Conservation (phyloP, 2,797 vertebrate genomes). For the Mustela erminea region DNA sequence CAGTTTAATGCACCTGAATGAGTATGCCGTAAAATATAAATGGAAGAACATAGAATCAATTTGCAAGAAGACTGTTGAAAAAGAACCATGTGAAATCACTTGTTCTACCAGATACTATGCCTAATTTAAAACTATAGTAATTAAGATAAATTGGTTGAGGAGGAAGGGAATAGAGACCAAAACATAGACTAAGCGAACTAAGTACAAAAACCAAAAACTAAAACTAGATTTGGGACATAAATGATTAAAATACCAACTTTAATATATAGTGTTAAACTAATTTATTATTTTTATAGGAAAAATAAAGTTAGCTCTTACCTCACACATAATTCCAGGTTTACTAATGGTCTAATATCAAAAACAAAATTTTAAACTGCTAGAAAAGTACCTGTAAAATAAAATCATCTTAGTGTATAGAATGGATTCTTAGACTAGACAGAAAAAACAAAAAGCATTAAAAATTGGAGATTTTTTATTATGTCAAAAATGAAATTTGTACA, state of each 20-base stretch:
- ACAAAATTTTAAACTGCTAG: background rate
- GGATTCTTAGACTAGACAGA: background rate
- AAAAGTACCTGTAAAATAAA: constrained; percentile 4
- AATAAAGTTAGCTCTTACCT: background rate
- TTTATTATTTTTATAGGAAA: background rate
- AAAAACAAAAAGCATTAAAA: background rate
- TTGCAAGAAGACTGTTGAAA: background rate
- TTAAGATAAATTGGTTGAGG: background rate
- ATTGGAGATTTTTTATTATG: background rate
- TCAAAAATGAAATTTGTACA: background rate
- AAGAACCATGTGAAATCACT: background rate
- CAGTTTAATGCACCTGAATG: background rate
- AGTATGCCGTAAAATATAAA: background rate
- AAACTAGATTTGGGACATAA: background rate
- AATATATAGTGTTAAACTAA: background rate
- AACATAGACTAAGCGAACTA: background rate
- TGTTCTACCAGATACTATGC: background rate
- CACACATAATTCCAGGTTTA: background rate
- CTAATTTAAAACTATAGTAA: background rate
- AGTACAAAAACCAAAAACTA: background rate
- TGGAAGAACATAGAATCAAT: background rate
- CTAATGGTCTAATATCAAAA: background rate
- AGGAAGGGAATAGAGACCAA: background rate
- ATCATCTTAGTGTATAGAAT: background rate
- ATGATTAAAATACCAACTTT: background rate